Percentiles rank a stretch among this genome's conserved stretches.
phyloP scores from a whole-genome alignment of 1,140 invertebrate species.

The Goniozus legneri region DNA sequence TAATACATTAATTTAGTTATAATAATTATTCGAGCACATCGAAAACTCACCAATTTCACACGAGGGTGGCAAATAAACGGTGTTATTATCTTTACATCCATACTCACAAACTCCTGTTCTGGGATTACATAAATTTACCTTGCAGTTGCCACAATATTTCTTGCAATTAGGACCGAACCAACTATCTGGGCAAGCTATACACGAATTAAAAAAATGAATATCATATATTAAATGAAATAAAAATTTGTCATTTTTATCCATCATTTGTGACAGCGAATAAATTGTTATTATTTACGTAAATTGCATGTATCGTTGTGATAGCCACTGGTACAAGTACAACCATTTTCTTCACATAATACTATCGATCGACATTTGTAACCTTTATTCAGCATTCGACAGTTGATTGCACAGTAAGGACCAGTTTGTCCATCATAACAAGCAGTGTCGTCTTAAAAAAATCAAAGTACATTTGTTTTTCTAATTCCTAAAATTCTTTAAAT shows the following conservation, averaged over 20 bases:
- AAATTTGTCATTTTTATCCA: too few relatives aligned
- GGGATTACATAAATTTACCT: background rate
- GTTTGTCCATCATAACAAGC: slow-evolving; percentile 5
- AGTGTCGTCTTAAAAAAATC: background rate
- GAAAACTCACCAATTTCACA: slow-evolving; percentile 20
- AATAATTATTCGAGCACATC: too few relatives aligned
- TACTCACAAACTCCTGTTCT: slow-evolving; percentile 9
- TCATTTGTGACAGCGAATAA: too few relatives aligned
- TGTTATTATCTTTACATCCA: slow-evolving; percentile 11
- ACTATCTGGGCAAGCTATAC: too few relatives aligned
- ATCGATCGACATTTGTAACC: slow-evolving; percentile 10
- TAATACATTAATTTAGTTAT: background rate
- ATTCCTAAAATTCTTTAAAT: background rate
- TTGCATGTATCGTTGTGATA: slow-evolving; percentile 3
- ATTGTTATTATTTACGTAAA: slow-evolving; percentile 10
- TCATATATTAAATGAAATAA: too few relatives aligned
- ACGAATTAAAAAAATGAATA: too few relatives aligned
- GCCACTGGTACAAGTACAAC: slow-evolving; percentile 19
- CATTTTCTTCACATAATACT: slow-evolving; percentile 12
- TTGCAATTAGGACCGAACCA: slow-evolving; percentile 22
- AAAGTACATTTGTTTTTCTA: background rate
- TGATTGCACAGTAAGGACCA: slow-evolving; percentile 14
- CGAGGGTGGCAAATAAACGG: slow-evolving; percentile 13
- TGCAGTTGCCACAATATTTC: slow-evolving; percentile 14
- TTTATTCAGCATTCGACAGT: too few relatives aligned